phyloP scores from a whole-genome alignment of 2,797 vertebrate species.

The Phalanger gymnotis region DNA sequence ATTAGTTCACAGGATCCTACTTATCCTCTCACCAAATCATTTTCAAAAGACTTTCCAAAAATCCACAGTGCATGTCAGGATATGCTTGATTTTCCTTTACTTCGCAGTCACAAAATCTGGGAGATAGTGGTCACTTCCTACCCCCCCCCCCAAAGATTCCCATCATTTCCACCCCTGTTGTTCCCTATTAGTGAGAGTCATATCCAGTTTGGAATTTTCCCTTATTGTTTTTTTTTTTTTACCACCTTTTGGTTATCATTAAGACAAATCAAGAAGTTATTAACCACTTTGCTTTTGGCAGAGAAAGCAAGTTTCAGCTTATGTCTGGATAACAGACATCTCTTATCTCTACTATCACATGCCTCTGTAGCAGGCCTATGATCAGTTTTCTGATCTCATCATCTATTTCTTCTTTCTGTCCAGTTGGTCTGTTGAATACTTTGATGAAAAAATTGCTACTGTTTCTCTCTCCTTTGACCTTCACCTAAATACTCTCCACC shows the following conservation, averaged over 20 bases:
- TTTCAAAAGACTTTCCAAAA: background rate
- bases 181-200: background rate
- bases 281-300: background rate
- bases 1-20: background rate
- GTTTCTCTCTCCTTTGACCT: background rate
- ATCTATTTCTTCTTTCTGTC: background rate
- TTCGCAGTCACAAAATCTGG: background rate
- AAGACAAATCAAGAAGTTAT: background rate
- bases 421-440: background rate
- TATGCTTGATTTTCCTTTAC: background rate
- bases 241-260: background rate
- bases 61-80: background rate
- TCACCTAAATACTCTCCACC: background rate
- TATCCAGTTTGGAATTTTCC: background rate
- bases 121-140: background rate
- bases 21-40: background rate
- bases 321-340: background rate
- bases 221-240: background rate
- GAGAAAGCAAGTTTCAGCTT: background rate
- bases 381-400: background rate
- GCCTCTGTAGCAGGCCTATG: background rate
- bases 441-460: background rate
- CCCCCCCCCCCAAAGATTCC: background rate
- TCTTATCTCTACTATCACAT: background rate
- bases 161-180: background rate